Conservation (phyloP, 2,797 vertebrate species). For the Crocodylus rhombifer region DNA sequence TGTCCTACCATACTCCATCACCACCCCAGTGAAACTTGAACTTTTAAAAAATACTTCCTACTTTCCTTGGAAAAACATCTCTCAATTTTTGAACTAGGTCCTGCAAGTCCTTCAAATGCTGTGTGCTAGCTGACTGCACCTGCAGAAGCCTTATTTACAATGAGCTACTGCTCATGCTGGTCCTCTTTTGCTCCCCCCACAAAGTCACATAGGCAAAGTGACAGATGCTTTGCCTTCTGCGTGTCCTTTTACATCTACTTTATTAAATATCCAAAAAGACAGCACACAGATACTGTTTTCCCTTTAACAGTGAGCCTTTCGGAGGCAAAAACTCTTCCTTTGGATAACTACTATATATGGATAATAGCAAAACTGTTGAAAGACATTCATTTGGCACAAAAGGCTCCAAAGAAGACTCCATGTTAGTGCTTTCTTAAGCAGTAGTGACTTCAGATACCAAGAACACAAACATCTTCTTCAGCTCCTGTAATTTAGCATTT, state of each 20-base stretch:
- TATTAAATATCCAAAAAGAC: background rate
- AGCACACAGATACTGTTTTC: background rate
- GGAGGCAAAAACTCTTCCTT: too few relatives aligned
- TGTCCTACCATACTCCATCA: too few relatives aligned
- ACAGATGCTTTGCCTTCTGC: background rate
- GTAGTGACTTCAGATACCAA: constrained; percentile 61
- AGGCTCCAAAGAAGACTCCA: background rate
- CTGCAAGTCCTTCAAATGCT: background rate
- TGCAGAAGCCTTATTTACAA: background rate
- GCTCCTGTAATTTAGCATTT: constrained; percentile 51
- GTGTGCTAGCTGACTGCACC: background rate
- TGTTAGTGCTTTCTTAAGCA: background rate
- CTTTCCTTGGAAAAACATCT: background rate
- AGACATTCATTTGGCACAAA: background rate
- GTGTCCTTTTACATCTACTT: background rate
- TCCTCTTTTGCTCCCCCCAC: background rate
- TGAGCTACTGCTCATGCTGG: background rate
- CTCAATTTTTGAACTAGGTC: fast-evolving
- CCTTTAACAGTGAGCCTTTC: background rate
- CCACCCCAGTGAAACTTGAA: too few relatives aligned
- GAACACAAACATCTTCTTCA: constrained; percentile 45
- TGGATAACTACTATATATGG: too few relatives aligned
- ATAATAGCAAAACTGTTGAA: background rate
- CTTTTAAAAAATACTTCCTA: background rate
- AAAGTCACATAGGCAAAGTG: background rate